phyloP scores from a whole-genome alignment of 2,797 vertebrate species.

The Acrossocheilus fasciatus region DNA sequence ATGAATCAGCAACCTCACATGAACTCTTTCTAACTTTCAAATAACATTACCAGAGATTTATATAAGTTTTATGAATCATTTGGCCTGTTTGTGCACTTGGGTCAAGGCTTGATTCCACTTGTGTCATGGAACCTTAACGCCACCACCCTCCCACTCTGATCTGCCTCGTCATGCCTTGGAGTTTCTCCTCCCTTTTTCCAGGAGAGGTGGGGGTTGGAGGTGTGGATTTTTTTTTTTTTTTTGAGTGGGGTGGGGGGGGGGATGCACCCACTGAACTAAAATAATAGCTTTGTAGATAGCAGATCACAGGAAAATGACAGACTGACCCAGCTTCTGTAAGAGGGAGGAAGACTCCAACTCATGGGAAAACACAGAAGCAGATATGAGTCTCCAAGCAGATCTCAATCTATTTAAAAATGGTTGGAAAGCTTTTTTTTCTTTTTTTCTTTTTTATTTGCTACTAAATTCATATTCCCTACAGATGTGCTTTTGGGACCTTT shows the following conservation, averaged over 20 bases:
- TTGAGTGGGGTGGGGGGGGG: background rate
- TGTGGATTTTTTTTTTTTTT: background rate
- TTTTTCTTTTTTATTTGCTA: background rate
- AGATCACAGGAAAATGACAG: slow-evolving; percentile 47
- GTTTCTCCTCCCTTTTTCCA: slow-evolving; percentile 18
- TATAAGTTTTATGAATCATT: background rate
- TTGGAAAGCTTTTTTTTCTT: background rate
- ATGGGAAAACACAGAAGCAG: slow-evolving; percentile 36
- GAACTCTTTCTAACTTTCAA: background rate
- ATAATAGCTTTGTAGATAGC: slow-evolving; percentile 60
- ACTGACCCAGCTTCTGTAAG: slow-evolving; percentile 30
- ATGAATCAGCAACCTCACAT: slow-evolving; percentile 27
- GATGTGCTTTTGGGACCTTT: background rate
- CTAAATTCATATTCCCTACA: background rate
- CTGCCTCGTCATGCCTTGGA: slow-evolving; percentile 28
- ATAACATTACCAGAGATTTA: background rate
- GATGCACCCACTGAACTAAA: slow-evolving; percentile 50
- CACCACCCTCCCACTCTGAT: slow-evolving; percentile 35
- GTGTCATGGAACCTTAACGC: slow-evolving; percentile 60
- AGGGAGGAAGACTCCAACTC: slow-evolving; percentile 19
- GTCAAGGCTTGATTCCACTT: slow-evolving; percentile 50
- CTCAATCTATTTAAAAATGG: background rate
- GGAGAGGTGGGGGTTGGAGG: slow-evolving; percentile 24
- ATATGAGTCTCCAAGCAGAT: background rate
- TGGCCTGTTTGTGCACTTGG: background rate